A percentile compares a stretch with the other conserved stretches of the same genome.
Conservation (phyloP, 2,113 vertebrate genomes). For the Percina caprodes region DNA sequence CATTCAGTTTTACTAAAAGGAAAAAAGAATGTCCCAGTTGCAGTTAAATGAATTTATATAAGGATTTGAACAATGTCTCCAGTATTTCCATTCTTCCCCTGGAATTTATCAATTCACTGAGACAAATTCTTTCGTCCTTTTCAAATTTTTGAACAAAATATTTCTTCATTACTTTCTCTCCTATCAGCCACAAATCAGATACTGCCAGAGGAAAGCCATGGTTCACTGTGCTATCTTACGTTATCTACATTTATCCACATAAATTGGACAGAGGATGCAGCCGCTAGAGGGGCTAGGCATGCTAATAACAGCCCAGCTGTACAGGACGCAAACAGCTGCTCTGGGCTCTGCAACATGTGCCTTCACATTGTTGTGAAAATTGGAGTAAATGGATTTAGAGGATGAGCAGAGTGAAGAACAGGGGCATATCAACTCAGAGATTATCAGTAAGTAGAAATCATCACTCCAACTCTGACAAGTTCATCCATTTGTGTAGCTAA, state of each 20-base stretch:
- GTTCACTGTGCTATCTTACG: conserved; percentile 12
- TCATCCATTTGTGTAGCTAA: background rate
- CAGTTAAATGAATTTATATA: conserved; percentile 8
- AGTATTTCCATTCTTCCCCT: background rate
- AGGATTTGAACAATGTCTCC: background rate
- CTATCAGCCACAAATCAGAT: background rate
- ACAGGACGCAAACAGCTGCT: background rate
- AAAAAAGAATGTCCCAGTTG: background rate
- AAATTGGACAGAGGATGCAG: conserved; percentile 16
- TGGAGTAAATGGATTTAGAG: conserved; percentile 18
- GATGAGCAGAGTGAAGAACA: conserved; percentile 4
- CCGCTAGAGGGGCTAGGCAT: background rate
- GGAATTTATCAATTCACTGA: background rate
- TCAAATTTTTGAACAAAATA: conserved; percentile 7
- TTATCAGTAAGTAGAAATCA: background rate
- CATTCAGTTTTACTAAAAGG: background rate
- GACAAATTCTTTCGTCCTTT: background rate
- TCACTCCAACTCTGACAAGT: conserved; percentile 1
- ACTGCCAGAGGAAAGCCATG: background rate
- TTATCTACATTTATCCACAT: conserved; percentile 17
- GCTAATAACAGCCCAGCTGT: conserved; percentile 21
- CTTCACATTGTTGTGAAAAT: conserved; percentile 25
- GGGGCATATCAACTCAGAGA: conserved; percentile 13
- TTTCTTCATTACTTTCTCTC: background rate
- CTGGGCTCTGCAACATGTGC: conserved; percentile 19